These are phyloP conservation scores for Petrolisthes cinctipes DNA, from an alignment of 2,888 invertebrate genomes.

Conservation along the genomic window DNA sequence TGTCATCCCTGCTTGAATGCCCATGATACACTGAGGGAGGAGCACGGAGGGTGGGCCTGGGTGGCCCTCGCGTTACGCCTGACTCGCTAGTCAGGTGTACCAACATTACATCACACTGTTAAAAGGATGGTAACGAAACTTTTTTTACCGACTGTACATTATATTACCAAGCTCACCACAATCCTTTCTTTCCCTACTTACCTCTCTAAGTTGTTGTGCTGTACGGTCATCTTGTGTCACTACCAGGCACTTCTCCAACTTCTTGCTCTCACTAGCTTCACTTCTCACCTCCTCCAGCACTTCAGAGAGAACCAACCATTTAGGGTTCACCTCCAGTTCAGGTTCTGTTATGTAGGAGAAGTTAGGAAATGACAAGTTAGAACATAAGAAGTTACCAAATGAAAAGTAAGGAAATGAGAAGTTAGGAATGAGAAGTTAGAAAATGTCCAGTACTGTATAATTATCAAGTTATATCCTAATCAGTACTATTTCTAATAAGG, in stretches of 20 bases:
- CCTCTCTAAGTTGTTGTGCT: slow-evolving; percentile 81
- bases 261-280: slow-evolving; percentile 72
- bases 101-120: too few relatives aligned
- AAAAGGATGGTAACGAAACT: too few relatives aligned
- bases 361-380: not conserved
- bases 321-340: slow-evolving; percentile 86
- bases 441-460: too few relatives aligned
- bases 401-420: not conserved
- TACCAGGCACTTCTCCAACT: slow-evolving; percentile 69
- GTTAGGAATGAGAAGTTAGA: too few relatives aligned
- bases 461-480: too few relatives aligned
- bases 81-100: too few relatives aligned
- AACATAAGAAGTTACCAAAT: not conserved
- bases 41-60: too few relatives aligned
- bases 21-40: too few relatives aligned
- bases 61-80: too few relatives aligned
- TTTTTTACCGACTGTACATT: not conserved
- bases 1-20: too few relatives aligned
- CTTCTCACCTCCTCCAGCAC: slow-evolving; percentile 86
- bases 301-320: slow-evolving; percentile 88
- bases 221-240: slow-evolving; percentile 80
- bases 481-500: too few relatives aligned
- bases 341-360: slow-evolving; percentile 35
- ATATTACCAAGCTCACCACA: not conserved
- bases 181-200: slow-evolving; percentile 67